These are phyloP conservation scores for Nephrotoma appendiculata DNA, from an alignment of 2,888 invertebrate genomes.

Conservation along the genomic window DNA sequence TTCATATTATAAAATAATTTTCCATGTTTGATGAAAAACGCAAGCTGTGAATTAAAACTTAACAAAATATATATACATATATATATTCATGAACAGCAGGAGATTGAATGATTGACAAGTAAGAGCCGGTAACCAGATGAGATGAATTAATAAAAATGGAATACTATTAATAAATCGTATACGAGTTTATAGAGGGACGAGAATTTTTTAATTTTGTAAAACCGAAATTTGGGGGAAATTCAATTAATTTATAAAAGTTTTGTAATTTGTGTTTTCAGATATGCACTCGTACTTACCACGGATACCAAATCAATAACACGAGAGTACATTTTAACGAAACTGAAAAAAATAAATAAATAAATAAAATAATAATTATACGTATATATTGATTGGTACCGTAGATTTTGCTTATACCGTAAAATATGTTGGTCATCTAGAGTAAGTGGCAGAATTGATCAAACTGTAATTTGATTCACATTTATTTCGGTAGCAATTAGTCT, in stretches of 20 bases:
- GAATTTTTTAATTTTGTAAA: not conserved
- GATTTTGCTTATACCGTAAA: not conserved
- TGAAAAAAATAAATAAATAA: not conserved
- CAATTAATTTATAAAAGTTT: not conserved
- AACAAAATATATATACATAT: not conserved
- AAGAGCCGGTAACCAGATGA: not conserved
- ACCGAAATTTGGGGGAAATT: not conserved
- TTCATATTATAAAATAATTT: not conserved
- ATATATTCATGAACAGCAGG: not conserved
- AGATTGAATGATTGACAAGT: not conserved
- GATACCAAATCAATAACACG: not conserved
- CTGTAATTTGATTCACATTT: not conserved
- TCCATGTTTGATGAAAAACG: not conserved
- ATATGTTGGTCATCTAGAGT: not conserved
- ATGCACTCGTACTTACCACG: not conserved
- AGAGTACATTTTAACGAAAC: not conserved
- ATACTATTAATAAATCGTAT: not conserved
- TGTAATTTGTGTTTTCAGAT: not conserved
- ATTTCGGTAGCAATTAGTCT: not conserved
- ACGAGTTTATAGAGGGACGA: not conserved
- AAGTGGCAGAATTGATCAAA: not conserved
- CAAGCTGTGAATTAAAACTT: not conserved
- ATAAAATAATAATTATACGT: not conserved
- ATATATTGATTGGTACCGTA: not conserved
- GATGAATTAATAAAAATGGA: not conserved